phyloP scores from a whole-genome alignment of 2,797 vertebrate genomes.

The Triplophysa yarkandensis region DNA sequence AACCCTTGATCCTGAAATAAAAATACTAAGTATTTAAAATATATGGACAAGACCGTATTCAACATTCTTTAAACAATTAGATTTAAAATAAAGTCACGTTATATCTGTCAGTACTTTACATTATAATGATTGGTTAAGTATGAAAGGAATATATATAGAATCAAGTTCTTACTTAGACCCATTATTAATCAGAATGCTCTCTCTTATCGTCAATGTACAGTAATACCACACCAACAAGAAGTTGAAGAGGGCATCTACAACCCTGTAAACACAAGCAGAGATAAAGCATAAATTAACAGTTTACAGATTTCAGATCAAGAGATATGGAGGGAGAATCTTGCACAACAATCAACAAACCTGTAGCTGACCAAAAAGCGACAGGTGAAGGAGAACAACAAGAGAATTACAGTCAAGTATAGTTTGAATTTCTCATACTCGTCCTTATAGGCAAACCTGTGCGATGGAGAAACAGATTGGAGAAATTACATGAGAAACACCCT shows the following conservation, averaged over 20 bases:
- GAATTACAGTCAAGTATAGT: constrained; percentile 91
- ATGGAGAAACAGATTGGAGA: neutral
- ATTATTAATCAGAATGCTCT: constrained; percentile 94
- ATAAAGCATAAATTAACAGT: neutral
- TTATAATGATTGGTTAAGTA: too few species aligned
- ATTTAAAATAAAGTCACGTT: too few species aligned
- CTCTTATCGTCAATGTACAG: constrained; percentile 95
- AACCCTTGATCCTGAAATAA: constrained; percentile 90
- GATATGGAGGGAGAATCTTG: neutral
- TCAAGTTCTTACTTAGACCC: constrained; percentile 89
- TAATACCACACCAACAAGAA: constrained; percentile 98
- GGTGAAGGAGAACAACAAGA: constrained; percentile 89
- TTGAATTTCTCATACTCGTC: constrained; percentile 99
- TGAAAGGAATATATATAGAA: too few species aligned
- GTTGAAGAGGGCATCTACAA: constrained; percentile 90
- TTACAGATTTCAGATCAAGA: neutral
- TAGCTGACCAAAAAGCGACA: constrained; percentile 91
- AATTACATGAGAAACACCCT: neutral
- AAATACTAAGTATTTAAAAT: constrained; percentile 24
- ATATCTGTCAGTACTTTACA: too few species aligned
- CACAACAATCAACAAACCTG: constrained; percentile 74
- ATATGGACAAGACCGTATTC: neutral
- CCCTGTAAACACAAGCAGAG: constrained; percentile 70
- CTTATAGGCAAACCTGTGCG: constrained; percentile 92
- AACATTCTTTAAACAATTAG: too few species aligned